Conservation (phyloP, 2,797 vertebrate species). For the Hipposideros larvatus region DNA sequence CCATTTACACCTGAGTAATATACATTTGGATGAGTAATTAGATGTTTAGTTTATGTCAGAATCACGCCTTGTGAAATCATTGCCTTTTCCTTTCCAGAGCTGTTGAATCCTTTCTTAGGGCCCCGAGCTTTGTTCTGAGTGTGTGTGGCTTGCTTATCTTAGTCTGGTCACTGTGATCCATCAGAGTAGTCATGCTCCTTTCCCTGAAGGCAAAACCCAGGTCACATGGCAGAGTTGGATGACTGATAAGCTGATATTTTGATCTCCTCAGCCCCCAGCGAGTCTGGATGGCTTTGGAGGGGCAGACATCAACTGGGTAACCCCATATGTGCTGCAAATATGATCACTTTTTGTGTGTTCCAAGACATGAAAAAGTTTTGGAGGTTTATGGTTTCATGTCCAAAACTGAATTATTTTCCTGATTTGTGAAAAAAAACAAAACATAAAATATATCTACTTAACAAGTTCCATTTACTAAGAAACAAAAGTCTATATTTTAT, state of each 20-base stretch:
- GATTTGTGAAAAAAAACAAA: neutral
- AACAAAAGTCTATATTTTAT: slow-evolving; percentile 34
- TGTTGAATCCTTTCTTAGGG: neutral
- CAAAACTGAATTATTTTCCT: neutral
- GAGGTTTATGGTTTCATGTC: neutral
- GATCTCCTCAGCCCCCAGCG: neutral
- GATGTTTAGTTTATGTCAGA: neutral
- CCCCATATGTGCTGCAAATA: neutral
- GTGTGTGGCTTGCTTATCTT: neutral
- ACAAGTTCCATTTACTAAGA: slow-evolving; percentile 3
- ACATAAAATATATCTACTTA: neutral
- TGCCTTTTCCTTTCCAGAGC: neutral
- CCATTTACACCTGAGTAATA: neutral
- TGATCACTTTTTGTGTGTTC: neutral
- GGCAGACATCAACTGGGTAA: neutral
- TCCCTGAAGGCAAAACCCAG: neutral
- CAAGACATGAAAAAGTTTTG: neutral
- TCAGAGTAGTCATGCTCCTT: neutral
- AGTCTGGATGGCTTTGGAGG: neutral
- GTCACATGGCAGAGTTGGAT: neutral
- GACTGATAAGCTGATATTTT: neutral
- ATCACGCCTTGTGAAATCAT: neutral
- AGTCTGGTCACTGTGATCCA: neutral
- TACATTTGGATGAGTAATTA: neutral
- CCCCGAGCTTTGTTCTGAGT: neutral